Evolutionary conservation across 92 coral and sea anemone genomes (phyloP), one percentile per base, ranked within the genome.

Genomic region (Epizoanthus fatuus): DNA sequence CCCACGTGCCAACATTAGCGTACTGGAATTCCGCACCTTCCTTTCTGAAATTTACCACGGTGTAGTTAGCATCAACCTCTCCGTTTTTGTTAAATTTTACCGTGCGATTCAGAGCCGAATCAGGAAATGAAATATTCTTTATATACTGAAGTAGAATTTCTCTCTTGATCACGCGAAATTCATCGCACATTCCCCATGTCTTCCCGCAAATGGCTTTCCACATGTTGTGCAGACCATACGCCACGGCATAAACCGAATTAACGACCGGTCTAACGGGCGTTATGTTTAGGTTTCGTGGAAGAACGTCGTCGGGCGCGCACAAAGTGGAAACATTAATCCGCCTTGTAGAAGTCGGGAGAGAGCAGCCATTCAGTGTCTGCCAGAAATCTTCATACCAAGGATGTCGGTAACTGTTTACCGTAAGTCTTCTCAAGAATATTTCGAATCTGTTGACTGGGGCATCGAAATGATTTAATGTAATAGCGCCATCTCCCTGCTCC

Each of bases 21-120:
- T 88, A 88, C 16, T 55, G 53, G 22, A 73, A 88, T 47, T 57
- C 29, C n/a, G 59, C 2, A 6, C 65, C 75, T 15, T 58, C 62
- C 38, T 39, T 59, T 12, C 91, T 72, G 32, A 88, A 88, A 56
- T 88, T 88, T 0, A 88, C 77, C 17, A 88, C 83, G 38, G 91
- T 88, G 79, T 88, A 88, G 54, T 88, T 73, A 2, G 83, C 87
- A 53, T 73, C 91, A 11, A 88, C 91, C 40, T 88, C 91, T 51
- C 85, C 85, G 13, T 88, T 72, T 59, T 66, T 74, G 56, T 88
- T 75, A 60, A 88, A 88, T 56, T 56, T 81, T 42, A 81, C 37
- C n/a, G 91, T 79, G 74, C 80, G 63, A 5, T 75, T 67, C 19
- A 73, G 81, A 4, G 91, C 79, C 55, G 91, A 81, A 67, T 88